These are phyloP conservation scores for Heterocephalus glaber DNA, from an alignment of 2,113 vertebrate genomes.

Conservation along the genomic window DNA sequence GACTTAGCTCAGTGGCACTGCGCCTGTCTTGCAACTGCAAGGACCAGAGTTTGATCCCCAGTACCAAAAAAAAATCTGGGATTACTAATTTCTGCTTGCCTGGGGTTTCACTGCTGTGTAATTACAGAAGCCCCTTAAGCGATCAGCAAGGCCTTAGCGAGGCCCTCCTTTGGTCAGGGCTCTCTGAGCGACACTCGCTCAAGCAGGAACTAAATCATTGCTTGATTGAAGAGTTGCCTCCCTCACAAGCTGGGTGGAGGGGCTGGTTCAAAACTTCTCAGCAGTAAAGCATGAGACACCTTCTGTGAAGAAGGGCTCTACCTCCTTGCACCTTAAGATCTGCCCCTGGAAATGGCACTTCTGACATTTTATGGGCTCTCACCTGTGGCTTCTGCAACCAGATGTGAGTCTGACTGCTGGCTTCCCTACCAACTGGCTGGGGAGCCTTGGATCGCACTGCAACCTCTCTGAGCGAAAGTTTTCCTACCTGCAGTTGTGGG, in stretches of 20 bases:
- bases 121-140: constrained; percentile 45
- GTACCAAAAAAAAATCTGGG: too few relatives aligned
- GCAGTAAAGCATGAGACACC: background rate
- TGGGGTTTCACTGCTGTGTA: constrained; percentile 40
- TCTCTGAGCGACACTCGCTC: constrained; percentile 63
- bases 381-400: background rate
- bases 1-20: too few relatives aligned
- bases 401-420: background rate
- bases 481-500: background rate
- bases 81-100: constrained; percentile 69
- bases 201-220: constrained; percentile 62
- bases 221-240: constrained; percentile 53
- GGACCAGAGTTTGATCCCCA: too few relatives aligned
- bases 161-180: constrained; percentile 21
- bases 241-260: background rate
- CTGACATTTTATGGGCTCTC: background rate
- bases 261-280: background rate
- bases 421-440: background rate
- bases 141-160: constrained; percentile 31
- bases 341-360: constrained; percentile 30
- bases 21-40: too few relatives aligned
- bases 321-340: background rate
- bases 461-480: background rate
- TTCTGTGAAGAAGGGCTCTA: background rate
- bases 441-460: background rate